A percentile compares a stretch with the other conserved stretches of the same genome.
phyloP scores from a whole-genome alignment of 2,797 vertebrate species.

The Acomys russatus region DNA sequence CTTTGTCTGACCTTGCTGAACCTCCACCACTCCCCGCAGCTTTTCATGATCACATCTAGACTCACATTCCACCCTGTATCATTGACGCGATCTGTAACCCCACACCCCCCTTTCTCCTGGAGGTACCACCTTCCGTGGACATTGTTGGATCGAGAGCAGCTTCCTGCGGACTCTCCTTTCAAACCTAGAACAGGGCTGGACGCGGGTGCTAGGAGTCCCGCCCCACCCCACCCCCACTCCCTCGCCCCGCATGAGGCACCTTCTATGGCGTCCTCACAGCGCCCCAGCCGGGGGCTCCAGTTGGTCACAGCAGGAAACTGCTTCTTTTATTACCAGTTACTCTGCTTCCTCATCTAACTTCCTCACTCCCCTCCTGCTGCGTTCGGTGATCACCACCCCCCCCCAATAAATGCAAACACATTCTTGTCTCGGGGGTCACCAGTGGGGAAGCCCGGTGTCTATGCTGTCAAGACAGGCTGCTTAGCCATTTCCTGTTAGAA shows the following conservation, averaged over 20 bases:
- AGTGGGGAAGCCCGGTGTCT: background rate
- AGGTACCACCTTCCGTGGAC: background rate
- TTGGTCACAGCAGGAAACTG: slow-evolving; percentile 26
- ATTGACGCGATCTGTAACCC: rapidly evolving
- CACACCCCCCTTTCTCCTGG: background rate
- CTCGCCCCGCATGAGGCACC: background rate
- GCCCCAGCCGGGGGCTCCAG: background rate
- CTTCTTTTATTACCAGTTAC: slow-evolving; percentile 31
- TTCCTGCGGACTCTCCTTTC: background rate
- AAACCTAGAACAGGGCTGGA: background rate
- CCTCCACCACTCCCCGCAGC: background rate
- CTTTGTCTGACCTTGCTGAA: slow-evolving; percentile 1
- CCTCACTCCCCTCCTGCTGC: background rate
- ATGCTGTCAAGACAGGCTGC: background rate
- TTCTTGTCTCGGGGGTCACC: background rate
- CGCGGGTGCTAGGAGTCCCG: background rate
- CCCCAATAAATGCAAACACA: background rate
- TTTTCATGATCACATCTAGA: background rate
- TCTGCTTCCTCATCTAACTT: slow-evolving; percentile 32
- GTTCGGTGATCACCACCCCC: slow-evolving; percentile 1
- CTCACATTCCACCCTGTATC: background rate
- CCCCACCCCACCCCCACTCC: background rate
- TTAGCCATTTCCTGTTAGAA: background rate
- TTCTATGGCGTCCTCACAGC: background rate
- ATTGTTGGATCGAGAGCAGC: background rate